Conservation (phyloP, 2,797 vertebrate genomes). For the Enteromius viviparus region DNA sequence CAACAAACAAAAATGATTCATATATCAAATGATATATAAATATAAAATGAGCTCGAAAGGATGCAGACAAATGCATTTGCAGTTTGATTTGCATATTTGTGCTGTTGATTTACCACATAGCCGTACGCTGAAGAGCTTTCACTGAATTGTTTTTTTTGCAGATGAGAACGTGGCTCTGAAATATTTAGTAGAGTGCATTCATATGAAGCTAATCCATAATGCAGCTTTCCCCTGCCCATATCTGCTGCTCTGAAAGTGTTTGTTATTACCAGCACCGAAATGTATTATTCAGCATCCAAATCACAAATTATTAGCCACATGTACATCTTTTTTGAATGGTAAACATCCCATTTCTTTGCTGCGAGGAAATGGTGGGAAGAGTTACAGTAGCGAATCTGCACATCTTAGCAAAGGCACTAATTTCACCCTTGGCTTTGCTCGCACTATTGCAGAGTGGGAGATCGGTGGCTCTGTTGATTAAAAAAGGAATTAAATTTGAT, state of each 20-base stretch:
- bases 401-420: constrained; percentile 1
- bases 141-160: constrained; percentile 30
- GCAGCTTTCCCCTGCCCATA: neutral
- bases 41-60: neutral
- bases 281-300: constrained; percentile 50
- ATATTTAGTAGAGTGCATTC: constrained; percentile 58
- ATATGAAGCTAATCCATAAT: constrained; percentile 51
- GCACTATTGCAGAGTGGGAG: neutral
- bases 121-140: constrained; percentile 37
- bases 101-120: constrained; percentile 36
- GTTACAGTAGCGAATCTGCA: neutral
- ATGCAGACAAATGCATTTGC: constrained; percentile 10
- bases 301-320: constrained; percentile 42
- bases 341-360: constrained; percentile 23
- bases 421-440: constrained; percentile 28
- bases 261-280: constrained; percentile 49
- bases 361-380: neutral
- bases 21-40: neutral
- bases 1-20: neutral
- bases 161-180: constrained; percentile 56
- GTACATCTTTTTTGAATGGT: constrained; percentile 43
- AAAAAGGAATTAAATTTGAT: constrained; percentile 32
- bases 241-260: constrained; percentile 26
- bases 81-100: constrained; percentile 48
- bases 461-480: constrained; percentile 32